These are phyloP conservation scores for Porites evermanni DNA, from an alignment of 92 coral and sea anemone species.

Conservation along the genomic window DNA sequence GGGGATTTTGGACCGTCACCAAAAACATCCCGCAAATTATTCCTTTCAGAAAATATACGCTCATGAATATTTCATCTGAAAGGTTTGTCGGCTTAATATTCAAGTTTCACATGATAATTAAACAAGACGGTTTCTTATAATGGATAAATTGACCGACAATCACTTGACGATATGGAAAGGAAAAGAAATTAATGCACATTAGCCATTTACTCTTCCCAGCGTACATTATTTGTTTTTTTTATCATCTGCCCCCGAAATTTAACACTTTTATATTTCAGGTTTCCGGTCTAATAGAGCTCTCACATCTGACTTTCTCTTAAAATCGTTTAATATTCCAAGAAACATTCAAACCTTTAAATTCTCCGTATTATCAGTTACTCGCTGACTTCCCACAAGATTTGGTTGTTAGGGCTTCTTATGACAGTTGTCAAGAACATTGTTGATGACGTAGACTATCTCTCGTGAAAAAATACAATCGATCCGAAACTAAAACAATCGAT, in stretches of 20 bases:
- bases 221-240: neutral
- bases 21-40: conserved; percentile 3
- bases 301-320: neutral
- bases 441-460: conserved; percentile 26
- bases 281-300: neutral
- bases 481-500: conserved; percentile 39
- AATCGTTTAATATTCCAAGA: neutral
- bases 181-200: neutral
- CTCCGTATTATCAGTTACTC: no score
- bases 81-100: conserved; percentile 14
- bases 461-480: conserved; percentile 38
- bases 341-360: conserved; percentile 1
- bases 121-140: neutral
- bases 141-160: conserved; percentile 11
- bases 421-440: conserved; percentile 23
- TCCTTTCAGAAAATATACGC: neutral
- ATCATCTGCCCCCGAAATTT: conserved; percentile 10
- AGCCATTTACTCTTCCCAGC: neutral
- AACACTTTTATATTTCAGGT: neutral
- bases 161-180: neutral
- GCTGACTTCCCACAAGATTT: neutral
- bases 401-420: conserved; percentile 18
- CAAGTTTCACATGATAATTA: conserved; percentile 17
- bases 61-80: conserved; percentile 20
- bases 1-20: conserved; percentile 3